phyloP scores from a whole-genome alignment of 1,140 invertebrate genomes.

The Cylas formicarius region DNA sequence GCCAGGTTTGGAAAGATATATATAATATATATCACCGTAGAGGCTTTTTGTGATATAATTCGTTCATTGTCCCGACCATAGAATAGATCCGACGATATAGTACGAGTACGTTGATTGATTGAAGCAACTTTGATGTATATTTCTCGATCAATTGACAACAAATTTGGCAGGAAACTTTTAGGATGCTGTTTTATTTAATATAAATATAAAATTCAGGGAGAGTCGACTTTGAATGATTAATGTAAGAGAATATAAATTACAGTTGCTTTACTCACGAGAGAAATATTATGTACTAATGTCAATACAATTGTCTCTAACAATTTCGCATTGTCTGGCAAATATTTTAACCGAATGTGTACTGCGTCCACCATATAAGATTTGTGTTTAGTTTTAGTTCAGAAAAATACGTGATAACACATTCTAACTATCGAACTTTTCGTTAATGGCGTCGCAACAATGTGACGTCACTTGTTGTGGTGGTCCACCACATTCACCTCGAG shows the following conservation, averaged over 20 bases:
- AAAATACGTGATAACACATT: constrained; percentile 3
- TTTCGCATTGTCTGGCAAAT: constrained; percentile 4
- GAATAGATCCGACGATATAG: background rate
- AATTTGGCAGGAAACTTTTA: no score
- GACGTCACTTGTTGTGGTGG: no score
- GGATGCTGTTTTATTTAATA: no score
- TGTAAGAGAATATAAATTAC: no score
- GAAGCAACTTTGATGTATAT: no score
- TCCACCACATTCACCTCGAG: no score
- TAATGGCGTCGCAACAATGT: no score
- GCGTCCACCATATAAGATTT: constrained; percentile 2
- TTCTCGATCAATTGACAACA: no score
- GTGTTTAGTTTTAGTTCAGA: constrained; percentile 8
- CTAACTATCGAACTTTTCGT: no score
- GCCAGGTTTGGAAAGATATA: constrained; percentile 25
- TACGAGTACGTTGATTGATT: no score
- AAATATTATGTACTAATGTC: constrained; percentile 1
- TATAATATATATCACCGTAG: constrained; percentile 14
- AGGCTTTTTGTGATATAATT: constrained; percentile 21
- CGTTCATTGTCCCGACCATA: constrained; percentile 6
- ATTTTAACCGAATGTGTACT: constrained; percentile 4
- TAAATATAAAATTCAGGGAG: no score
- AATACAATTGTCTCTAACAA: constrained; percentile 8
- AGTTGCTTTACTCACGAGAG: background rate
- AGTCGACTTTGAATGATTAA: no score